Conservation (phyloP, 2,113 vertebrate species). For the Archilochus colubris region DNA sequence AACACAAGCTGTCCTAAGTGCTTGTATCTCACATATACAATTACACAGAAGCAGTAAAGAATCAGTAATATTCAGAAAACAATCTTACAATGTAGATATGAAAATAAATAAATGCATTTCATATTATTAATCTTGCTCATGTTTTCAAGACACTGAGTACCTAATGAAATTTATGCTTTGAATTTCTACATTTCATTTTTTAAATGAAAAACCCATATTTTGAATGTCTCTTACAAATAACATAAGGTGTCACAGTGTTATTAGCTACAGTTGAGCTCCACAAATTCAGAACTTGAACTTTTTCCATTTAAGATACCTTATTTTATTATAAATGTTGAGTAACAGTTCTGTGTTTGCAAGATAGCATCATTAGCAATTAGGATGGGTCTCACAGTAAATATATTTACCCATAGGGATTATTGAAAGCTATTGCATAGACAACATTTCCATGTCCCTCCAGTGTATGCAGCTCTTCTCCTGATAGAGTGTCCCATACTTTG, state of each 20-base stretch:
- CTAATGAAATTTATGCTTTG: not conserved
- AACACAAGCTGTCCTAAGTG: not conserved
- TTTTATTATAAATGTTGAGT: not conserved
- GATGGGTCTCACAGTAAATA: not conserved
- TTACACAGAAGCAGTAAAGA: not conserved
- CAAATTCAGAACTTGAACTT: not conserved
- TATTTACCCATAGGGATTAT: slow-evolving; percentile 93
- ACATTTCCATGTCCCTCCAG: slow-evolving; percentile 92
- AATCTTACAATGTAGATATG: not conserved
- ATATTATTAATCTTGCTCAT: not conserved
- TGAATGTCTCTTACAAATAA: not conserved
- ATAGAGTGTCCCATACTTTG: slow-evolving; percentile 91
- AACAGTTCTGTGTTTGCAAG: not conserved
- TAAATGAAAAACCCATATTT: not conserved
- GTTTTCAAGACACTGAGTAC: not conserved
- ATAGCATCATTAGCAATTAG: not conserved
- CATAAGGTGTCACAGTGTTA: not conserved
- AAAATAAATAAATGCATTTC: not conserved
- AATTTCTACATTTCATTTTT: not conserved
- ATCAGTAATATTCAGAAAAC: not conserved
- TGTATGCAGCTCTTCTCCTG: slow-evolving; percentile 83
- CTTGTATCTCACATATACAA: not conserved
- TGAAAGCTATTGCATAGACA: slow-evolving; percentile 94
- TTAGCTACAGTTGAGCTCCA: not conserved
- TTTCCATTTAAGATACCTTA: not conserved